Evolutionary conservation across 2,113 vertebrate species (phyloP), one percentile per base, ranked within the genome.

Genomic region (Corythornis cristatus): DNA sequence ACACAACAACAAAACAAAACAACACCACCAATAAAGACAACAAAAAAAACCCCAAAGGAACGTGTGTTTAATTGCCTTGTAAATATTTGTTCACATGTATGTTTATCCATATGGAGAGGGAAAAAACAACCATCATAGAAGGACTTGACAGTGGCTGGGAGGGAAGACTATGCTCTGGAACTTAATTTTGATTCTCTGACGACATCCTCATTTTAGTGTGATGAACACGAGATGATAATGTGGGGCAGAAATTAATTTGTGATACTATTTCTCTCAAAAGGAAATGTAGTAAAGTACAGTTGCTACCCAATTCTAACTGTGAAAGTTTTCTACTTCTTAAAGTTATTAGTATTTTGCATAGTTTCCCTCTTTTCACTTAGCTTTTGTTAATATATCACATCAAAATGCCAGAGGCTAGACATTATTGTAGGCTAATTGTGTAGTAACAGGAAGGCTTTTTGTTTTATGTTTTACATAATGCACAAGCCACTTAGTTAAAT

Each of bases 401-500:
- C 70, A 83, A 60, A 71, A 56, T 74, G 57, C 78, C 26, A 42
- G 45, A 61, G 45, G 66, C 62, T 78, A 82, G 61, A n/a, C 18
- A 5, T 64, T 60, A 46, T 37, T 90, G 25, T 53, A 40, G 45
- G 86, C 35, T 89, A 61, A 87, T 74, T 78, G 31, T 72, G 23
- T 70, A 66, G 62, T 58, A 64, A 72, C 35, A 72, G 77, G 61
- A 81, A 80, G 19, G 15, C 2, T 21, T 68, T 88, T 80, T 87
- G 28, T 6, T 83, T 86, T 82, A 51, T 86, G 20, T 28, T 85
- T 83, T 79, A 54, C 31, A 22, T 77, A 82, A 89, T 76, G 50
- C 58, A 89, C n/a, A 85, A 65, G 37, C 28, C 37, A 78, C 70
- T 89, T 92, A 76, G 62, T 83, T 77, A 91, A 85, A 84, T 85